Conservation (phyloP, 2,113 vertebrate genomes). For the Amphilophus citrinellus region DNA sequence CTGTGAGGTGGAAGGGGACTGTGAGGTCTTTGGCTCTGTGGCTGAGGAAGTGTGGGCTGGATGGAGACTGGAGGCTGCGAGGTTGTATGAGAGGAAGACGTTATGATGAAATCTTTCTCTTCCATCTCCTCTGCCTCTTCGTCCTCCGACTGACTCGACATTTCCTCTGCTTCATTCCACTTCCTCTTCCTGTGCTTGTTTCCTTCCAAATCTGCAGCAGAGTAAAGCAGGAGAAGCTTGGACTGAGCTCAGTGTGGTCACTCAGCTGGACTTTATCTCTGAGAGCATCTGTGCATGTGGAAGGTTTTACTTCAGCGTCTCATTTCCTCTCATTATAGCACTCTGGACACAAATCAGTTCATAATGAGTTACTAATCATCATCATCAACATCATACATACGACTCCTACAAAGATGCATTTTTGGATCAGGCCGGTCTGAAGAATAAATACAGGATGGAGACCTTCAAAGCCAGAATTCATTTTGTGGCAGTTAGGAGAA, state of each 20-base stretch:
- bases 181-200: no score
- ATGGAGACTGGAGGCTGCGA: slow-evolving; percentile 32
- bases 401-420: no score
- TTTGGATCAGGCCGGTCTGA: no score
- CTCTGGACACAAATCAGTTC: no score
- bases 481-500: no score
- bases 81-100: neutral
- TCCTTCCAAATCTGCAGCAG: slow-evolving; percentile 66
- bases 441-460: no score
- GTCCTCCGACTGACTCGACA: neutral
- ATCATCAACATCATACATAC: no score
- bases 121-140: slow-evolving; percentile 39
- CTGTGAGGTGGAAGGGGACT: slow-evolving; percentile 34
- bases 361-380: no score
- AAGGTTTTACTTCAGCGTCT: neutral
- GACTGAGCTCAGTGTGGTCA: no score
- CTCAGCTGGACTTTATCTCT: neutral
- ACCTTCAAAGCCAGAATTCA: no score
- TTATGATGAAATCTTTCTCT: neutral
- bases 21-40: slow-evolving; percentile 42
- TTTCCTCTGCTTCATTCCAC: slow-evolving; percentile 71
- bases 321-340: neutral
- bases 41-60: slow-evolving; percentile 38
- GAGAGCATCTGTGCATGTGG: neutral
- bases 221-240: neutral